Base-by-base conservation (phyloP, 2,113 vertebrate genomes). In the Mobula birostris region DNA sequence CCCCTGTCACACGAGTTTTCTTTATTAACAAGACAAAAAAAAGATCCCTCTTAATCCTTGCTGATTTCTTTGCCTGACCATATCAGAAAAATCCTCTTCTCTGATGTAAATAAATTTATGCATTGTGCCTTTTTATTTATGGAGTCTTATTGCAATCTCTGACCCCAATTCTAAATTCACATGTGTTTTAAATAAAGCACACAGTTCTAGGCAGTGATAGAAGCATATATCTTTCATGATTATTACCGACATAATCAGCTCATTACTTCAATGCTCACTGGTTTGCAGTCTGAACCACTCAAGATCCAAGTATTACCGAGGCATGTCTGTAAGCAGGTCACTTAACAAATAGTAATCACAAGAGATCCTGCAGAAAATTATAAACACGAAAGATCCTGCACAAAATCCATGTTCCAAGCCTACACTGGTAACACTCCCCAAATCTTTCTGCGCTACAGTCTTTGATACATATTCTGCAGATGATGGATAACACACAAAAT, bases 161-260 rank as follows among this genome's bases (percentile, higher is more conserved):
- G 32, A 88, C 29, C 29, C 15, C 11, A 66, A 11, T 19, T 12
- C 58, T 32, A n/a, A 63, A 88, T 61, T 88, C 85, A 88, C 29
- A 66, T 88, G 58, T 88, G 85, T 58, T 88, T 88, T 88, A 66
- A 66, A 66, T 66, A 88, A 88, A 63, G 29, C 58, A 88, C 27
- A 14, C 85, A 66, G 29, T 29, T 85, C 85, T 58, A n/a, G 12
- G 58, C 58, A 88, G 4, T 63, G 58, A 21, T 32, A 63, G 63
- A 66, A 63, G 63, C 72, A 74, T 74, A n/a, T n/a, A 87, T n/a
- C 83, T 63, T 63, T 63, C 56, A 29, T n/a, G 9, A 58, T 40
- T 80, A 8, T 61, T n/a, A 32, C 29, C 58, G 17, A n/a, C 61
- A 63, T 63, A 88, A 88, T 63, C 85, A 88, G 29, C 58, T 87